Base-by-base conservation (phyloP, 2,797 vertebrate genomes). In the Melanogrammus aeglefinus region DNA sequence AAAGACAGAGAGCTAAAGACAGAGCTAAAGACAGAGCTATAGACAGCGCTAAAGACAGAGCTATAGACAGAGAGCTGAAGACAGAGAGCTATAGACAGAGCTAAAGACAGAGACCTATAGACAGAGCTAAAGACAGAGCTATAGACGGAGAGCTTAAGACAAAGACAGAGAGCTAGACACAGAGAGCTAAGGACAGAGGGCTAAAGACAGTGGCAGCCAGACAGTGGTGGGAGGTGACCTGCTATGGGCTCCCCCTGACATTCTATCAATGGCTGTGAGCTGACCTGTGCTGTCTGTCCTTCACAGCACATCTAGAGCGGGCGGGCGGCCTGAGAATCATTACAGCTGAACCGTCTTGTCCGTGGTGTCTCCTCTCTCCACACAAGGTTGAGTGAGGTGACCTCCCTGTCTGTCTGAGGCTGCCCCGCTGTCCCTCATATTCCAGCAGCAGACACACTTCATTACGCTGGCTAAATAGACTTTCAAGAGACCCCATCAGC, bases 381-480 rank as follows among this genome's bases (percentile, higher is more conserved):
- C 75, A 75, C 86, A 78, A 88, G 87, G 88, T 88, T 86, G 87
- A 86, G 73, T 76, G 81, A 88, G 88, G 85, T 88, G 88, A 90
- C 89, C 86, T 41, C 71, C 63, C 83, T 88, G 88, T 86, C 86
- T 84, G 80, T 84, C 86, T 85, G 78, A 84, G 84, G 85, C 85
- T 81, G 72, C 21, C 1, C 81, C 84, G 77, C 80, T 82, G 80
- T 89, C 82, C 75, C 85, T 90, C 89, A 91, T 90, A 84, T 90
- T 87, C 86, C 76, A 83, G 77, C 83, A 78, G 83, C 86, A 92
- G 85, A 91, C 76, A 74, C 90, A 91, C 89, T 91, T 92, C 90
- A 92, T 92, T 92, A 91, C 86, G 88, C 84, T 77, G 84, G 51
- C 90, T 91, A 91, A 93, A 91, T 91, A 91, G 90, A 91, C 89